Evolutionary conservation across 2,113 vertebrate genomes (phyloP).

Genomic region (Calidris pugnax): DNA sequence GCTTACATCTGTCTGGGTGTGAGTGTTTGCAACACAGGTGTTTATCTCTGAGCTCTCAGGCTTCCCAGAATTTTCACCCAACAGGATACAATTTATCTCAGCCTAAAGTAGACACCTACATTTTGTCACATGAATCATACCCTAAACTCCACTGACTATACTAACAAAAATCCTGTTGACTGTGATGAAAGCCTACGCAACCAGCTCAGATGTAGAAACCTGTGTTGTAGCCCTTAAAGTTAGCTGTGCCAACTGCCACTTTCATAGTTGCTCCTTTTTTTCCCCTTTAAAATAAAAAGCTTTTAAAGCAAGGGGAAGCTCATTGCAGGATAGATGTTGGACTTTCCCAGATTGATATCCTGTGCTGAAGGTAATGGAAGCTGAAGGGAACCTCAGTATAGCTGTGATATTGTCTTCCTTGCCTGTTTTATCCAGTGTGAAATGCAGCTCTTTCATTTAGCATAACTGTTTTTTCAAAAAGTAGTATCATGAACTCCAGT

Average conservation of each 20-base stretch:
- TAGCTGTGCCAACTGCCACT: not conserved
- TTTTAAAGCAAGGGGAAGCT: not conserved
- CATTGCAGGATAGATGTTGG: not conserved
- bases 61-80: not conserved
- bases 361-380: not conserved
- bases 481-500: not conserved
- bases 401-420: not conserved
- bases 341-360: not conserved
- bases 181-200: not conserved
- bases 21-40: not conserved
- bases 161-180: not conserved
- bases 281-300: not conserved
- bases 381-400: not conserved
- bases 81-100: not conserved
- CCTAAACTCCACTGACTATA: not conserved
- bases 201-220: not conserved
- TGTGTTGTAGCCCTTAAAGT: not conserved
- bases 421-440: not conserved
- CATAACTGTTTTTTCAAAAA: not conserved
- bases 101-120: not conserved
- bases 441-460: not conserved
- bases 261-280: not conserved
- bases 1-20: not conserved
- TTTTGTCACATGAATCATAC: constrained; percentile 20
- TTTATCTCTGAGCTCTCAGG: not conserved